Evolutionary conservation across 2,113 vertebrate species (phyloP).

Genomic region (Phylloscopus whistleri): DNA sequence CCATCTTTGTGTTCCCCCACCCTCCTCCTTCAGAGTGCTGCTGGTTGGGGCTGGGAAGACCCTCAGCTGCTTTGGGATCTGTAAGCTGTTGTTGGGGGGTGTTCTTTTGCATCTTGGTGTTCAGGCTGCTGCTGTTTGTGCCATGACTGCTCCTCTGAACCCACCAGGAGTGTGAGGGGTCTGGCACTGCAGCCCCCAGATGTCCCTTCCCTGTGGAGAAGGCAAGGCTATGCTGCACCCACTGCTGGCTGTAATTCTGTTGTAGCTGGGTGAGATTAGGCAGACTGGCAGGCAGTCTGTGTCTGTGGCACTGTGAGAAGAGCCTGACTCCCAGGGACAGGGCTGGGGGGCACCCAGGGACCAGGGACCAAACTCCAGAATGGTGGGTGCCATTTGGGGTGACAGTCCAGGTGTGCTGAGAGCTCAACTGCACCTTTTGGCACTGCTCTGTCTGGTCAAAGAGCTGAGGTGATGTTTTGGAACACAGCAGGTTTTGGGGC

Average conservation of each 20-base stretch:
- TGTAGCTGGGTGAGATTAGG: neutral
- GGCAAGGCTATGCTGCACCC: neutral
- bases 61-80: neutral
- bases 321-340: neutral
- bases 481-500: neutral
- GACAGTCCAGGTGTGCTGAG: neutral
- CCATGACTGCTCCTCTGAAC: neutral
- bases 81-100: neutral
- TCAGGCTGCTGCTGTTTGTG: neutral
- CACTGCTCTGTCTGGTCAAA: neutral
- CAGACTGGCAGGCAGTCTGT: neutral
- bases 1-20: neutral
- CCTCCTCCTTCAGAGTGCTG: neutral
- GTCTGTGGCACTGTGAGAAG: neutral
- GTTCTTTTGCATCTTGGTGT: neutral
- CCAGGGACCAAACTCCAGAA: fast-evolving
- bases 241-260: neutral
- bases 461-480: neutral
- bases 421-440: neutral
- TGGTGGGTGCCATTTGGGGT: neutral
- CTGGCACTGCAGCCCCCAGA: neutral
- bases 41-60: neutral
- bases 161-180: neutral
- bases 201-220: neutral
- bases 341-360: neutral